Conservation (phyloP, 1,140 invertebrate species). For the Lepidurus couesii region DNA sequence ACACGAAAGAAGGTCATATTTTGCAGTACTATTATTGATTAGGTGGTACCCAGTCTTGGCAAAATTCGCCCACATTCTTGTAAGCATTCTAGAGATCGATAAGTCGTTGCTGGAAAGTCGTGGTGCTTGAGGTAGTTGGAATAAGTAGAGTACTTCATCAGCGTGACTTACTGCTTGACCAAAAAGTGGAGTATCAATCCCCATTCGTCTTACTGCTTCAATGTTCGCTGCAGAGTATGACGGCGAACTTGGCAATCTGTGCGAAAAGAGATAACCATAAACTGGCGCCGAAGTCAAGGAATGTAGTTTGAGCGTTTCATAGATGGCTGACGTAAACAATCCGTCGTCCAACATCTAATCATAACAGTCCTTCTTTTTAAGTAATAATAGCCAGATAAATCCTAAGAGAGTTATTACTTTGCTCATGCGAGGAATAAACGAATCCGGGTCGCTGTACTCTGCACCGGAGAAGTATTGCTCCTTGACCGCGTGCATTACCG, state of each 20-base stretch:
- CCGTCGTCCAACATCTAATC: slow-evolving; percentile 33
- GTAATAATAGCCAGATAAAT: background rate
- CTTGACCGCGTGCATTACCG: slow-evolving; percentile 29
- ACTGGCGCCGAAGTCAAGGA: background rate
- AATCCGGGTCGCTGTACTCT: slow-evolving; percentile 17
- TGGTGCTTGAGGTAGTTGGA: slow-evolving; percentile 43
- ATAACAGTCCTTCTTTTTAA: background rate
- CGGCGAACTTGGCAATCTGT: background rate
- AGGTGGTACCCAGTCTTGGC: slow-evolving; percentile 55
- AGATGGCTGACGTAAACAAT: slow-evolving; percentile 24
- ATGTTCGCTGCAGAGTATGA: background rate
- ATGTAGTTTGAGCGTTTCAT: background rate
- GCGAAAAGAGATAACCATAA: background rate
- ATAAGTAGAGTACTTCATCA: slow-evolving; percentile 51
- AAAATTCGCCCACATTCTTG: slow-evolving; percentile 64
- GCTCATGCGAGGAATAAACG: slow-evolving; percentile 29
- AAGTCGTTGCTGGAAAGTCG: slow-evolving; percentile 43
- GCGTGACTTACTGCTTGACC: slow-evolving; percentile 54
- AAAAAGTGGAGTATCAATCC: slow-evolving; percentile 26
- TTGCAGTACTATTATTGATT: too few species aligned
- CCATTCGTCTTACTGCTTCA: background rate
- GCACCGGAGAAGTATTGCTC: slow-evolving; percentile 33
- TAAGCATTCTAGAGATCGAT: slow-evolving; percentile 52
- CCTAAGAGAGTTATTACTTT: background rate
- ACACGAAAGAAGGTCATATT: slow-evolving; percentile 29